Conservation (phyloP, 2,888 invertebrate species). For the Macrophya alboannulata region DNA sequence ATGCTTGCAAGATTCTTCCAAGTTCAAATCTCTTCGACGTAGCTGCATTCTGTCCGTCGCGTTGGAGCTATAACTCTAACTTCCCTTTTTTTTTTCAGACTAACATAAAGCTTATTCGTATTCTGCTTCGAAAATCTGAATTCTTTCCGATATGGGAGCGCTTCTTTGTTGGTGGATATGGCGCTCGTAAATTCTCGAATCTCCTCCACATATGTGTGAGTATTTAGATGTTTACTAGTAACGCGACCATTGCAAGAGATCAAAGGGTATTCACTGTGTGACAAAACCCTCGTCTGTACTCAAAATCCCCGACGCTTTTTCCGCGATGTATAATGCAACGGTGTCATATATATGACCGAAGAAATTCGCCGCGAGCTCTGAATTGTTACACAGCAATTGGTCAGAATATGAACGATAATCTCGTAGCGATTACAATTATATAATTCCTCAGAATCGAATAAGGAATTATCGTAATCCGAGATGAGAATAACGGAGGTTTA, state of each 20-base stretch:
- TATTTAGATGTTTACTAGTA: neutral
- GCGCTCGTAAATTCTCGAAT: slow-evolving; percentile 7
- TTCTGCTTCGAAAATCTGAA: slow-evolving; percentile 25
- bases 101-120: neutral
- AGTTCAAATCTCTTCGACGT: slow-evolving; percentile 31
- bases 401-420: neutral
- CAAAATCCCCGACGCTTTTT: neutral
- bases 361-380: neutral
- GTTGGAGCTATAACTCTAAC: neutral
- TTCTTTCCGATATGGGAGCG: slow-evolving; percentile 10
- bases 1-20: slow-evolving; percentile 23
- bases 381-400: neutral
- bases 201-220: neutral
- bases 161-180: slow-evolving; percentile 8
- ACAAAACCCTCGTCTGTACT: neutral
- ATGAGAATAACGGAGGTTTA: neutral
- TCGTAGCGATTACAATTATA: neutral
- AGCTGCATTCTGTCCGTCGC: neutral
- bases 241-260: neutral
- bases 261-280: neutral
- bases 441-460: slow-evolving; percentile 3
- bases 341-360: neutral
- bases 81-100: neutral
- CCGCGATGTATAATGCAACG: neutral
- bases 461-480: neutral